Evolutionary conservation across 2,797 vertebrate species (phyloP), one percentile per base, ranked within the genome.

Genomic region (Peromyscus aztecus): DNA sequence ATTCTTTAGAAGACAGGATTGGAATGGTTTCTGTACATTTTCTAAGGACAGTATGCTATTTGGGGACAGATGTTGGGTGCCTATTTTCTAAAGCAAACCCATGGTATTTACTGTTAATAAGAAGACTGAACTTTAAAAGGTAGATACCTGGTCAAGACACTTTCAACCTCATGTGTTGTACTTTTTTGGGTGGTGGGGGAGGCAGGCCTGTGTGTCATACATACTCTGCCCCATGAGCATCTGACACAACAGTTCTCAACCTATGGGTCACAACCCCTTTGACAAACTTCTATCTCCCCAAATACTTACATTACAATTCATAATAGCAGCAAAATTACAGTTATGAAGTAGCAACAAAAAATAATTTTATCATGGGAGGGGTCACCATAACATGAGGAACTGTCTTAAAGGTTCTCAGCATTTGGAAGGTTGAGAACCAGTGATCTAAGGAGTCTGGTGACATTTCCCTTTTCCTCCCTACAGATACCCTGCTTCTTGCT

Each of bases 81-180:
- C 88, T 88, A 31, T 83, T 94, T 94, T 97, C 27, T 91, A n/a
- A 63, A 34, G 73, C 34, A 84, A 84, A 77, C 78, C 16, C 46
- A 4, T 77, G 17, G 4, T 46, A 31, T 0, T 17, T 55, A 83
- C 24, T 77, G 17, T 14, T 57, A 63, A 61, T 19, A 31, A 91
- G 61, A 77, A 90, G 61, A 61, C 2, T 83, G 43, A 84, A 40
- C 43, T 69, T 73, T 8, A 67, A 34, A 43, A 85, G 21, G 10
- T 43, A 57, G 43, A 40, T 81, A 61, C 7, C 2, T 55, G 46
- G 21, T 78, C 43, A 83, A 75, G 19, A 93, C 75, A 4, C 16
- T 82, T 77, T 87, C 4, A 57, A 0, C 19, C 7, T 27, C 1
- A 61, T 4, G 31, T 46, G 4, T 19, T 37, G 1, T 2, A 24